Percentiles rank a stretch among this genome's conserved stretches.
phyloP scores from a whole-genome alignment of 2,113 vertebrate species.

The Saguinus imperator region DNA sequence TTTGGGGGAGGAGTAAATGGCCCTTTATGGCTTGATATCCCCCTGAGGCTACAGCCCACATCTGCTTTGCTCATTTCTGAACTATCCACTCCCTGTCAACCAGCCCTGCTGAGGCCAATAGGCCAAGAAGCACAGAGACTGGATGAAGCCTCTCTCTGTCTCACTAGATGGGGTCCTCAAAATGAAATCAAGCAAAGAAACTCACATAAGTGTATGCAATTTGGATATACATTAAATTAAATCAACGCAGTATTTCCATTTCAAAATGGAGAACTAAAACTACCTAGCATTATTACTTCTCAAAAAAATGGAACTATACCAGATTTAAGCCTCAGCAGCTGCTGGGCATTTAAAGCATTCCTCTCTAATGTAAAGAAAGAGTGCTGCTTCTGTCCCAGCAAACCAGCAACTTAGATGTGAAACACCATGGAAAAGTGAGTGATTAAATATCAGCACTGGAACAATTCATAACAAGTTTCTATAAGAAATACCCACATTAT shows the following conservation, averaged over 20 bases:
- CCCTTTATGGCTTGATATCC: not conserved
- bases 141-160: not conserved
- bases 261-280: not conserved
- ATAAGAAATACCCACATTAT: not conserved
- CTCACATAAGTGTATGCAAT: not conserved
- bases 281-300: not conserved
- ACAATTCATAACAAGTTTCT: not conserved
- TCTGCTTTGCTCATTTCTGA: not conserved
- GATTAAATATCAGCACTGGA: not conserved
- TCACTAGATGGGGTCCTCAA: not conserved
- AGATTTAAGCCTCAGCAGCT: not conserved
- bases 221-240: slow-evolving; percentile 2
- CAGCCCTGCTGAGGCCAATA: not conserved
- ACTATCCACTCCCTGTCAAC: not conserved
- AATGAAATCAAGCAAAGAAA: not conserved
- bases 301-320: not conserved
- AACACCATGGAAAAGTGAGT: not conserved
- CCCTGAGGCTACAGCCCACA: not conserved
- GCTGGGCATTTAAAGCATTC: not conserved
- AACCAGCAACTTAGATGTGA: not conserved
- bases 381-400: not conserved
- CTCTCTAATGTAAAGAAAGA: not conserved
- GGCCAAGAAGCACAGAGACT: not conserved
- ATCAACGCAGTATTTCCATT: not conserved
- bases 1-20: not conserved